Base-by-base conservation (phyloP, 1,140 invertebrate species). In the Drosophila prosaltans region DNA sequence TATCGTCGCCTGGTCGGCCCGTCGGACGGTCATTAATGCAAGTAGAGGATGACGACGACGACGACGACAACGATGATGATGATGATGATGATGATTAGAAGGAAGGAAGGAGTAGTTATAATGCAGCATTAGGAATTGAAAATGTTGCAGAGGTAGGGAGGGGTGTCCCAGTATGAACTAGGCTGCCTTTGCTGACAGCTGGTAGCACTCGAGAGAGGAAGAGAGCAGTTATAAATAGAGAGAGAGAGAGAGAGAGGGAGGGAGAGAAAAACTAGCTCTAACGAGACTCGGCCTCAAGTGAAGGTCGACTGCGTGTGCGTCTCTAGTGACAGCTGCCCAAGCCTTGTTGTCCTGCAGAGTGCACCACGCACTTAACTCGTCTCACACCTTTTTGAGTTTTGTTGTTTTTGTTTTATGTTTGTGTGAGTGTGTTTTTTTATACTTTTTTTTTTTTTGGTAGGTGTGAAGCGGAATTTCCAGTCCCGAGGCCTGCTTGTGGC, bases 401-500 rank as follows among this genome's bases (percentile, higher is more conserved):
- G 54, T 11, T 78, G 74, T 45, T 10, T 11, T 48, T 21, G 43
- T 36, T 60, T 40, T n/a, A 30, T 36, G 32, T 54, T 21, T 51
- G 28, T 43, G 39, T 10, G 73, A 72, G 9, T 2, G 10, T 39
- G 3, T 32, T 26, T 64, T 58, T 10, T 51, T 26, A 39, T 58
- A 7, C 3, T 1, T 70, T 3, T 45, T 58, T 24, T 10, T 39
- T 51, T 71, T 71, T 51, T 80, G 78, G 90, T 91, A 91, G 89
- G 90, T 91, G 89, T 91, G 89, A 91, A 91, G 89, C 80, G 79
- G 82, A 82, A 91, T 91, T 81, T 91, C 81, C 72, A 89, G 89
- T 91, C 74, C 43, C 8, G 16, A 28, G 45, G 8, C 21, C 66
- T 28, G 66, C 65, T 58, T 30, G 40, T 40, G 54, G 77, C 36